A percentile compares a stretch with the other conserved stretches of the same genome.
Evolutionary conservation across 1,140 invertebrate species (phyloP).

Genomic region (Batillaria attramentaria): DNA sequence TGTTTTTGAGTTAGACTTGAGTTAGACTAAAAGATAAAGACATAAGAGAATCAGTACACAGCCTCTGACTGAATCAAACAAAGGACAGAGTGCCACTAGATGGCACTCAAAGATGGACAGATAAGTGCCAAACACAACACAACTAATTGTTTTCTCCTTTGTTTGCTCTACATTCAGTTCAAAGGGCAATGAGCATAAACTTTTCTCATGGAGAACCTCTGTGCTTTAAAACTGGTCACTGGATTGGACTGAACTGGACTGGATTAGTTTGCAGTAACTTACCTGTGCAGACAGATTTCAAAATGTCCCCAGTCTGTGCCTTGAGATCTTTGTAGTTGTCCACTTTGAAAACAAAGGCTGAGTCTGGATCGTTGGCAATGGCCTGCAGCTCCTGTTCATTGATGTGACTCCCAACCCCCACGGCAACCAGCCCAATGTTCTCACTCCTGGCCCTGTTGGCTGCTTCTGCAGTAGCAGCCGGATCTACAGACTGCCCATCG

Average conservation of each 20-base stretch:
- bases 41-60: too few species aligned
- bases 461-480: slow-evolving; percentile 35
- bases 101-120: too few species aligned
- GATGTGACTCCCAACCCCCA: slow-evolving; percentile 59
- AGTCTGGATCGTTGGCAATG: slow-evolving; percentile 57
- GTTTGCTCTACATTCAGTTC: too few species aligned
- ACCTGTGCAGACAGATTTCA: slow-evolving; percentile 42
- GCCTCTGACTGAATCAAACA: too few species aligned
- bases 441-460: slow-evolving; percentile 31
- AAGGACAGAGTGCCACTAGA: too few species aligned
- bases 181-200: too few species aligned
- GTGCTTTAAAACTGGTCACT: too few species aligned
- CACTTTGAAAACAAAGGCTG: slow-evolving; percentile 50
- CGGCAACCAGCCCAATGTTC: slow-evolving; percentile 53
- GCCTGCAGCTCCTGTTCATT: slow-evolving; percentile 47
- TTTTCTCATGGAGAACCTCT: too few species aligned
- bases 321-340: slow-evolving; percentile 51
- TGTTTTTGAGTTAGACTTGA: too few species aligned
- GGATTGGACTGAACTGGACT: slow-evolving; percentile 6
- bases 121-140: too few species aligned
- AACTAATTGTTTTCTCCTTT: too few species aligned
- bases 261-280: slow-evolving; percentile 12
- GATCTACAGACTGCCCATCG: slow-evolving; percentile 53
- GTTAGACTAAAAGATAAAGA: too few species aligned
- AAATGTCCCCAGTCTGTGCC: slow-evolving; percentile 43